Conservation (phyloP, 2,888 invertebrate species). For the Tiliacea citrago region DNA sequence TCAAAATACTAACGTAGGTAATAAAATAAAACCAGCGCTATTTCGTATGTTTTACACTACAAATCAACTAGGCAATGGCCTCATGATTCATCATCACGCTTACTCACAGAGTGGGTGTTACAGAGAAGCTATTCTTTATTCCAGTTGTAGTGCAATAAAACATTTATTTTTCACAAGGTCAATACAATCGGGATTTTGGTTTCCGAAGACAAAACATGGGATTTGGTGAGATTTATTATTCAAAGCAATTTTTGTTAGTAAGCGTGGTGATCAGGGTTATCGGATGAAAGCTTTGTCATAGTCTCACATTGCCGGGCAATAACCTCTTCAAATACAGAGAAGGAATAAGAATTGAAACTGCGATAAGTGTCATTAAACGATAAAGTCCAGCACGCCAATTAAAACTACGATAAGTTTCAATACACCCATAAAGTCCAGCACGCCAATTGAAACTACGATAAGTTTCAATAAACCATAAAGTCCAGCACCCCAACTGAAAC, state of each 20-base stretch:
- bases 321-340: not conserved
- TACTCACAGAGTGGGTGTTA: constrained; percentile 43
- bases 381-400: too few species aligned
- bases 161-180: constrained; percentile 25
- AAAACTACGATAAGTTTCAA: too few species aligned
- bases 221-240: constrained; percentile 18
- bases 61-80: constrained; percentile 38
- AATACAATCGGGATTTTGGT: constrained; percentile 15
- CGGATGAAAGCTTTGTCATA: not conserved
- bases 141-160: constrained; percentile 43
- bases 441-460: too few species aligned
- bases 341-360: not conserved
- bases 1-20: not conserved
- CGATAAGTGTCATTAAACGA: too few species aligned
- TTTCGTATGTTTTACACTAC: constrained; percentile 1
- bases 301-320: not conserved
- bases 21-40: not conserved
- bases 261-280: not conserved
- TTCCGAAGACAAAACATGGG: constrained; percentile 38
- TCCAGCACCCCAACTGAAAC: not conserved
- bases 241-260: constrained; percentile 5
- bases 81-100: constrained; percentile 45
- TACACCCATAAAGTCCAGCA: too few species aligned
- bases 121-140: constrained; percentile 40
- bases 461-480: not conserved